Evolutionary conservation across 2,888 invertebrate species (phyloP).

Genomic region (Candidula unifasciata): DNA sequence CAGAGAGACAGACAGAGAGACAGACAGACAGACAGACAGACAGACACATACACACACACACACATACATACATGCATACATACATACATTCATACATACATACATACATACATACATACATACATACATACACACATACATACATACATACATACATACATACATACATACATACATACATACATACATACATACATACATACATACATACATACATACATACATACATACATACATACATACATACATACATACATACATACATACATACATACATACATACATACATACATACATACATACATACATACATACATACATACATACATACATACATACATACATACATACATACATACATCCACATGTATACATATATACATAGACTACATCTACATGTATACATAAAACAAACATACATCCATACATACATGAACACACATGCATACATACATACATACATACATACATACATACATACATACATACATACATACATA

Average conservation of each 20-base stretch:
- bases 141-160: not conserved
- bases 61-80: not conserved
- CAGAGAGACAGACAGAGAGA: not conserved
- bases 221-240: not conserved
- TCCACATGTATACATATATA: not conserved
- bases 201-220: not conserved
- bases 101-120: not conserved
- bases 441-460: conserved; percentile 4
- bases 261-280: not conserved
- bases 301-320: not conserved
- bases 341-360: not conserved
- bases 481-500: conserved; percentile 8
- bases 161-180: not conserved
- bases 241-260: not conserved
- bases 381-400: not conserved
- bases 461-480: conserved; percentile 8
- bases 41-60: not conserved
- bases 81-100: not conserved
- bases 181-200: not conserved
- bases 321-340: not conserved
- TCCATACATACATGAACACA: not conserved
- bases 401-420: not conserved
- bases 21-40: not conserved
- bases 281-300: not conserved
- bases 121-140: not conserved